These are phyloP conservation scores for Rhinoptilus africanus DNA, from an alignment of 2,113 vertebrate genomes.

Conservation along the genomic window DNA sequence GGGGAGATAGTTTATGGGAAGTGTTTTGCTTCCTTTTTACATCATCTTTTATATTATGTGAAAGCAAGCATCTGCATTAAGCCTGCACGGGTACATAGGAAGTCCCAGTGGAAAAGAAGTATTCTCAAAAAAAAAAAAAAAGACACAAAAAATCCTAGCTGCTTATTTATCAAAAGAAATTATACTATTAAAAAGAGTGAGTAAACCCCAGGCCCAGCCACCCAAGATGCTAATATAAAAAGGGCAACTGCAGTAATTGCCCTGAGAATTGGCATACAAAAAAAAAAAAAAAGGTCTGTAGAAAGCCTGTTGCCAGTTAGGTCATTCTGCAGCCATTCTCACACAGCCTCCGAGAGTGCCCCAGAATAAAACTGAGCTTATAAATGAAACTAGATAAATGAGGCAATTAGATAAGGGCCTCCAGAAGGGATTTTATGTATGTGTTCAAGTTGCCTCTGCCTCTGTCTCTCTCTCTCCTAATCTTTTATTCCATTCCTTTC, in stretches of 20 bases:
- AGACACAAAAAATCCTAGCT: slow-evolving; percentile 23
- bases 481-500: slow-evolving; percentile 55
- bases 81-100: not conserved
- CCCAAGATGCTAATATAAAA: slow-evolving; percentile 60
- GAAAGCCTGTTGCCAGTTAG: slow-evolving; percentile 59
- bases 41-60: not conserved
- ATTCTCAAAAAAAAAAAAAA: not conserved
- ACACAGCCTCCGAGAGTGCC: slow-evolving; percentile 32
- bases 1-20: not conserved
- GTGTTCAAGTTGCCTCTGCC: slow-evolving; percentile 47
- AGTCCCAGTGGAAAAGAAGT: slow-evolving; percentile 38
- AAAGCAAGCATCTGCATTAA: slow-evolving; percentile 18
- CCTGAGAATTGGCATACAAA: slow-evolving; percentile 58
- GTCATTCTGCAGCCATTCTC: slow-evolving; percentile 61
- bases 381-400: slow-evolving; percentile 66
- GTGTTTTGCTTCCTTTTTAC: slow-evolving; percentile 10
- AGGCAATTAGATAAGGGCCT: slow-evolving; percentile 63
- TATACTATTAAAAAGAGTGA: slow-evolving; percentile 47
- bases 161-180: slow-evolving; percentile 61
- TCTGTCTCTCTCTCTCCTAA: slow-evolving; percentile 26
- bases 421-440: slow-evolving; percentile 52
- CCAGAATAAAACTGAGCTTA: slow-evolving; percentile 64
- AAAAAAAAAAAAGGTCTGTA: slow-evolving; percentile 19
- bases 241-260: slow-evolving; percentile 61
- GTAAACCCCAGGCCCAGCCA: slow-evolving; percentile 46